Evolutionary conservation across 1,140 invertebrate genomes (phyloP), one percentile per base, ranked within the genome.

Genomic region (Calephelis virginiensis): DNA sequence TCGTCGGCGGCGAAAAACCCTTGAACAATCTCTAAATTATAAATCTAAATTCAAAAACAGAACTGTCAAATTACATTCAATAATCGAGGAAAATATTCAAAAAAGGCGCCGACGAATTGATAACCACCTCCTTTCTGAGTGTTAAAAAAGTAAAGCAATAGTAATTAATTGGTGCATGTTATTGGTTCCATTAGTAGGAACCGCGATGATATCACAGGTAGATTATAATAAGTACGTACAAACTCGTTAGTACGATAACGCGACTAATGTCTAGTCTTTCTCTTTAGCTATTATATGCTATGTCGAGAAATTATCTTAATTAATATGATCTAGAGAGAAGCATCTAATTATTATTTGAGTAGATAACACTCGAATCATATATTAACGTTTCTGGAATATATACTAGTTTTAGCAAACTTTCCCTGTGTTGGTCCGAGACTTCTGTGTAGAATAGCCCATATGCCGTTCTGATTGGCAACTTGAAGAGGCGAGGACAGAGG

Each of bases 181-280:
- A 56, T 56, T 28, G 50, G 11, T 56, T 17, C 50, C 14, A 56
- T 50, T 56, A 28, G 50, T 56, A 56, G 50, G 14, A 56, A 28
- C 50, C 8, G 40, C 64, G 78, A 83, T 80, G 64, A 74, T 81
- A 83, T 81, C 77, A 63, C 17, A 37, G 68, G 77, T 71, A 76
- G 77, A 80, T 80, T 80, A 76, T 69, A 71, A 67, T 56, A 63
- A 45, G 69, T 63, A 75, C 50, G 70, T 73, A 74, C 62, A 50
- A 64, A 79, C 76, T 81, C 74, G 77, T 81, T 80, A 75, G 66
- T 46, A 43, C 75, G 81, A 81, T 83, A 81, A 69, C 50, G 28
- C 71, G 72, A 76, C 76, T 70, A 77, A 78, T 82, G 72, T 59
- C 67, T 53, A 67, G 67, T 69, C 68, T 78, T 75, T 74, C 73